Base-by-base conservation (phyloP, 2,888 invertebrate genomes). In the Trichopria drosophilae region DNA sequence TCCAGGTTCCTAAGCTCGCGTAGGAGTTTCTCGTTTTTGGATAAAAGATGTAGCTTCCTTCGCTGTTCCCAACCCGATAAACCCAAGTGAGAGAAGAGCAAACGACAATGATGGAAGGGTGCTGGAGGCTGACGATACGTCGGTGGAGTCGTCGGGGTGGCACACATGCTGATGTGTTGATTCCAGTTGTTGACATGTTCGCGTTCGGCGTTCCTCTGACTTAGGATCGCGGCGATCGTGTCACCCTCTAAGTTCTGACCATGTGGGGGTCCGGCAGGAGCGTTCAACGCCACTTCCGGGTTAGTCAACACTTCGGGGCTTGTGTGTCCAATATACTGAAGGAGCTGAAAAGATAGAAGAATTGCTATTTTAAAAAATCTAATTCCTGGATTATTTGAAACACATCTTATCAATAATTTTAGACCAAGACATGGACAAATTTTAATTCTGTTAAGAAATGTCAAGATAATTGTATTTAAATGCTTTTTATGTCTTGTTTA, bases 1-100 rank as follows among this genome's bases (percentile, higher is more conserved):
- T 99, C 99, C 32, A 99, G 81, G 77, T 99, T 95, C 54, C 93
- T 83, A 51, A 99, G 76, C 72, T 97, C 96, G 10, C 97, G 79
- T 52, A 96, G 76, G 58, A 98, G 79, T 47, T 94, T 87, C 64
- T 96, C 95, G 63, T 89, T 89, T 67, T 94, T 88, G 56, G 87
- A 85, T 56, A 97, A 79, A 51, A 96, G 81, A 74, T 96, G 91
- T 63, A 95, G 84, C 60, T 89, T 86, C 45, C 84, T 80, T 15
- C 96, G 81, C 13, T 93, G 85, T 66, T 95, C 92, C 85, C 95
- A 95, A 10, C 93, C 90, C 19, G 92, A 84, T 45, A 93, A 80
- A 16, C 97, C 96, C 56, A 96, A 78, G 72, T 97, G 96, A 51
- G 93, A 90, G 66, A 95, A 87, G n/a, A 96, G 77, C 63, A 92